Evolutionary conservation across 2,888 invertebrate genomes (phyloP), one percentile per base, ranked within the genome.

Genomic region (Capitulum mitella): DNA sequence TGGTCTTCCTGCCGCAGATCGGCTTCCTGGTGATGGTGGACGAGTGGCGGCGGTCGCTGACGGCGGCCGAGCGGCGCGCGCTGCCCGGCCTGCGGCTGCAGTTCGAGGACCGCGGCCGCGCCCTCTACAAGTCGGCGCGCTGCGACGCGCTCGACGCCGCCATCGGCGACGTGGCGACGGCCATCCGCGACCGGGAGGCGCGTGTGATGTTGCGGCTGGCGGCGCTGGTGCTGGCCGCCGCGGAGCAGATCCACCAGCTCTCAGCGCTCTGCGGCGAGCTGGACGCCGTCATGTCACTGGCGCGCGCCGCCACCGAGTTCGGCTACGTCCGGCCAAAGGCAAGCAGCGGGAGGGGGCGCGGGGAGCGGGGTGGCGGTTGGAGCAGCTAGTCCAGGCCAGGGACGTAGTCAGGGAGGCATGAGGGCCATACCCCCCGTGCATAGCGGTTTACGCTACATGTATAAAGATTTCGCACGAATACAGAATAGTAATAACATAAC

Each of bases 1-100:
- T 92, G 86, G 85, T 91, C 78, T 92, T 91, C 84, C 87, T 92
- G 84, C 92, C 92, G 0, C 91, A 92, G 85, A 87, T 93, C 81
- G 93, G 94, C 0, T 93, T 93, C 86, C 86, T 95, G 80, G 86
- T 95, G 14, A 43, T 75, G 75, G 75, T 75, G 43, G 75, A 75
- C n/a, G 43, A 43, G 43, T 75, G 75, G 75, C 34, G 46, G 14
- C 29, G 2, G 75, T 16, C 12, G 75, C 26, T 75, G 46, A 1
- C 46, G 16, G 29, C 5, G 3, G 46, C 43, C 46, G 29, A 6
- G 29, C n/a, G 29, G 46, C n/a, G 14, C 16, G 32, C 10, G 14
- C 86, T 92, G 80, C 90, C 90, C 0, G 89, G 90, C 78, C 89
- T 93, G 84, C 90, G 91, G 83, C 93, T 75, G 6, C 75, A 75